Percentiles rank a stretch among this genome's conserved stretches.
Evolutionary conservation across 1,140 invertebrate genomes (phyloP).

Genomic region (Armadillidium nasatum): DNA sequence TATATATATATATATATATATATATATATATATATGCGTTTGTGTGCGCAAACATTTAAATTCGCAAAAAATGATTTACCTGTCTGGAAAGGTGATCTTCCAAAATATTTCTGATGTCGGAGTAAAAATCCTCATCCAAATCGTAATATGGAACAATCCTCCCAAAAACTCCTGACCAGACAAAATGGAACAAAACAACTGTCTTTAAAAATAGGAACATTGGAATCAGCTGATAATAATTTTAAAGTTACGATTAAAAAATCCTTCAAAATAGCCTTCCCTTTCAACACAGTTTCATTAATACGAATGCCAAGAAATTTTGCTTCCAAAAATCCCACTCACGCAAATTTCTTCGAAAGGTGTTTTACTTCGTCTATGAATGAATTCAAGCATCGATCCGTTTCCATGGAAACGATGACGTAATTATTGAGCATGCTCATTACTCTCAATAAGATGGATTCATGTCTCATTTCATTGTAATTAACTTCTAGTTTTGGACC

Average conservation of each 20-base stretch:
- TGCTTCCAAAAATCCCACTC: too few species aligned
- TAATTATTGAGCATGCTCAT: background rate
- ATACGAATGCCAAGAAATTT: background rate
- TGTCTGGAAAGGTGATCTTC: background rate
- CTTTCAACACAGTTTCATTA: background rate
- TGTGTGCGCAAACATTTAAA: too few species aligned
- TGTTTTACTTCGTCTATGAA: background rate
- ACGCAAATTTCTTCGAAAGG: background rate
- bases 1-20: too few species aligned
- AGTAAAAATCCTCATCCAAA: background rate
- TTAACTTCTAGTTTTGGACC: too few species aligned
- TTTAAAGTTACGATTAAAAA: background rate
- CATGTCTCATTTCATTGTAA: too few species aligned
- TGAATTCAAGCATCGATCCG: constrained; percentile 6
- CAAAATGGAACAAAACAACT: background rate
- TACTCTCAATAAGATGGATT: background rate
- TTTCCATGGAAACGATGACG: constrained; percentile 2
- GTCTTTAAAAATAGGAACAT: background rate
- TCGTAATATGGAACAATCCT: background rate
- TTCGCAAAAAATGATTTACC: background rate
- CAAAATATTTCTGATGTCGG: background rate
- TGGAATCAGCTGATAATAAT: background rate
- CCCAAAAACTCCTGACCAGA: background rate
- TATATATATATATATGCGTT: too few species aligned
- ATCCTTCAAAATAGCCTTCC: background rate